phyloP scores from a whole-genome alignment of 2,113 vertebrate species.

The Poeciliopsis occidentalis region DNA sequence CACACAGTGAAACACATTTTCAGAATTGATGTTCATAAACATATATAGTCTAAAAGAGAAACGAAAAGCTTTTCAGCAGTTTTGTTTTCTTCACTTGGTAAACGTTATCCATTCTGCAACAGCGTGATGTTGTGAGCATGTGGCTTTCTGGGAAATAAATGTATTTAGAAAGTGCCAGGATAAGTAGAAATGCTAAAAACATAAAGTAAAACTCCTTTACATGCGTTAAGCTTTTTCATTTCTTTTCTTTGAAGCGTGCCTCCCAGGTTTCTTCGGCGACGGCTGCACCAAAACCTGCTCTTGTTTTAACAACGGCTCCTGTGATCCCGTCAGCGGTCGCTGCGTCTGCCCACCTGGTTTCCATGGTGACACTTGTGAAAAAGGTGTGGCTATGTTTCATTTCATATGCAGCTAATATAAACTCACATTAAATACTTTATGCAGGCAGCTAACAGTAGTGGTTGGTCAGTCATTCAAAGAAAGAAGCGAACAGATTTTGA shows the following conservation, averaged over 20 bases:
- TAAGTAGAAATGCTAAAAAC: neutral
- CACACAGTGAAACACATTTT: too few relatives aligned
- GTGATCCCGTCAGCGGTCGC: conserved; percentile 75
- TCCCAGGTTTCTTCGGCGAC: conserved; percentile 74
- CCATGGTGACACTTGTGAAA: conserved; percentile 78
- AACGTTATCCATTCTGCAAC: too few relatives aligned
- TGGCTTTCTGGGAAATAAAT: too few relatives aligned
- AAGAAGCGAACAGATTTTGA: too few relatives aligned
- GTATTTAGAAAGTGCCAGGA: too few relatives aligned
- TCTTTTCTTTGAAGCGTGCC: conserved; percentile 73
- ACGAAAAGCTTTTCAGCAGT: too few relatives aligned
- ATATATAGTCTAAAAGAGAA: too few relatives aligned
- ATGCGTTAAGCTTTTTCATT: neutral
- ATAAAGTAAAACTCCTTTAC: neutral
- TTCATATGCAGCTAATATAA: neutral
- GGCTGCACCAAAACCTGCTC: conserved; percentile 80
- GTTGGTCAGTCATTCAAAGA: neutral
- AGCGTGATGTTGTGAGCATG: too few relatives aligned
- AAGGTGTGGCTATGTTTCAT: conserved; percentile 63
- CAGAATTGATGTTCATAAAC: too few relatives aligned
- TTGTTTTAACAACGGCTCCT: conserved; percentile 80
- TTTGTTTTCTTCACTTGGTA: too few relatives aligned
- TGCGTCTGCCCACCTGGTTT: conserved; percentile 84
- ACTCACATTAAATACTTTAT: neutral
- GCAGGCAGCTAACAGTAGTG: neutral